Percentiles rank a stretch among this genome's conserved stretches.
Evolutionary conservation across 1,140 invertebrate species (phyloP).

Genomic region (Cotesia chilonis): DNA sequence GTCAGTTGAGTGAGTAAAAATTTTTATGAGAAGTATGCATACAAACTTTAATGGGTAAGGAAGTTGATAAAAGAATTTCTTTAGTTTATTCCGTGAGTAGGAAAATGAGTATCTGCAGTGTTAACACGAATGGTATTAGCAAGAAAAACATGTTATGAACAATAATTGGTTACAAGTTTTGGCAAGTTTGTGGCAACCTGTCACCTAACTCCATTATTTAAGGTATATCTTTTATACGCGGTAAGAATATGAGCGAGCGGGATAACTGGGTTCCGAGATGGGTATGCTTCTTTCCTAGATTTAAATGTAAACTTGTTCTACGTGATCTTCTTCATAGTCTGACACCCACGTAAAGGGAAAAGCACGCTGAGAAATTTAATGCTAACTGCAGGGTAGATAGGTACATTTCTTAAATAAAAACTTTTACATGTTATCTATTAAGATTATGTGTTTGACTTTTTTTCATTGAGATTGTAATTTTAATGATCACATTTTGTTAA

Average conservation of each 20-base stretch:
- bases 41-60: too few species aligned
- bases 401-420: neutral
- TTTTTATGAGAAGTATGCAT: too few species aligned
- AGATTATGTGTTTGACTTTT: too few species aligned
- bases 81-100: too few species aligned
- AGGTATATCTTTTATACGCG: constrained; percentile 47
- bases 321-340: constrained; percentile 39
- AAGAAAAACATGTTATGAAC: constrained; percentile 9
- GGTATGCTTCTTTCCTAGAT: constrained; percentile 42
- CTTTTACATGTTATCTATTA: too few species aligned
- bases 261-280: constrained; percentile 32
- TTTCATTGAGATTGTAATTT: too few species aligned
- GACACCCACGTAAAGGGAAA: constrained; percentile 18
- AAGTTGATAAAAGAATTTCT: too few species aligned
- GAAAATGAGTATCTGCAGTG: too few species aligned
- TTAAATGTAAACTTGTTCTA: constrained; percentile 43
- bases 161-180: constrained; percentile 31
- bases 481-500: too few species aligned
- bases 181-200: constrained; percentile 15
- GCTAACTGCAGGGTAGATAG: constrained; percentile 17
- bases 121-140: neutral
- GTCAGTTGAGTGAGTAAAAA: too few species aligned
- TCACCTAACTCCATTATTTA: constrained; percentile 35
- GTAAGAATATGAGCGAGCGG: constrained; percentile 45
- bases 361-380: constrained; percentile 36